Evolutionary conservation across 1,140 invertebrate genomes (phyloP).

Genomic region (Hydropsyche tenuis): DNA sequence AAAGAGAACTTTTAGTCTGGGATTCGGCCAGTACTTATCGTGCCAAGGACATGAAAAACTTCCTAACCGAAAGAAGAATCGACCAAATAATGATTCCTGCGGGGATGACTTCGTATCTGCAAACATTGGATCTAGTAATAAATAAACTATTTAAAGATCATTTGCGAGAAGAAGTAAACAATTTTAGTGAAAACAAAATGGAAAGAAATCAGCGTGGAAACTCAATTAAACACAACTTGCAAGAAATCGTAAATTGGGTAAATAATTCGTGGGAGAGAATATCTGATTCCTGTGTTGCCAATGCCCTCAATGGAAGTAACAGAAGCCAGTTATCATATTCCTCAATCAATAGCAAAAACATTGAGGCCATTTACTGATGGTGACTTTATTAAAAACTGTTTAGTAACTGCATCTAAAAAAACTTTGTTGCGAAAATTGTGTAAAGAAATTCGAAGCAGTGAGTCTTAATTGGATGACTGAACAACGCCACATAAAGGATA

Average conservation of each 20-base stretch:
- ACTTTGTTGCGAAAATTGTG: too few species aligned
- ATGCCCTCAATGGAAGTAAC: too few species aligned
- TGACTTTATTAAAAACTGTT: too few species aligned
- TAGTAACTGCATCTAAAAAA: too few species aligned
- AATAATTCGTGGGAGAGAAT: neutral
- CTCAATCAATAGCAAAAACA: too few species aligned
- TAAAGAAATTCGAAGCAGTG: too few species aligned
- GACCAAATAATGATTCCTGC: slow-evolving; percentile 34
- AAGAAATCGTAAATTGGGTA: slow-evolving; percentile 27
- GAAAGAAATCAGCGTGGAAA: slow-evolving; percentile 13
- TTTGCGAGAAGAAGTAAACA: slow-evolving; percentile 25
- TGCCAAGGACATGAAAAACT: slow-evolving; percentile 28
- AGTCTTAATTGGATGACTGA: too few species aligned
- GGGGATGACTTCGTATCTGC: slow-evolving; percentile 23
- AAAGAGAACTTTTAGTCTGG: slow-evolving; percentile 10
- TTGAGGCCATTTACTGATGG: too few species aligned
- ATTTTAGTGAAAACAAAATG: slow-evolving; percentile 28
- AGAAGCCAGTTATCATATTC: too few species aligned
- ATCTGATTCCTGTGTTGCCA: neutral
- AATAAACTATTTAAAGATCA: slow-evolving; percentile 31
- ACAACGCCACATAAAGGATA: too few species aligned
- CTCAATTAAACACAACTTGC: neutral
- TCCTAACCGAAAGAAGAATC: slow-evolving; percentile 20
- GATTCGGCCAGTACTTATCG: slow-evolving; percentile 23
- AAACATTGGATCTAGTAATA: slow-evolving; percentile 29